Evolutionary conservation across 2,888 invertebrate species (phyloP).

Genomic region (Rhodophaea formosa): DNA sequence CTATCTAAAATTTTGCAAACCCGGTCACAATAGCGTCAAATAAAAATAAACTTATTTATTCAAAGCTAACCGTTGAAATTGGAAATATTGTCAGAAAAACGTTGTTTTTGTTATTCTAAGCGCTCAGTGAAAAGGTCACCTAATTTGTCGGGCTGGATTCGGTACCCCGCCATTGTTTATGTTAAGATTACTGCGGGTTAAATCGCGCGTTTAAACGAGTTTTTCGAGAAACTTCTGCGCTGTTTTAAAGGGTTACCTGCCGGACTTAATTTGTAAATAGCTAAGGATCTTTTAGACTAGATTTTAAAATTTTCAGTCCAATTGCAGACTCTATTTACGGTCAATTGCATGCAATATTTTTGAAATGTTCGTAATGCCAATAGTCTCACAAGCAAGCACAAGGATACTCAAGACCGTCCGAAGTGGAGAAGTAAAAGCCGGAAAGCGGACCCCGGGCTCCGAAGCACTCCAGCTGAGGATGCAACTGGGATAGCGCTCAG

Average conservation of each 20-base stretch:
- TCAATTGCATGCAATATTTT: no score
- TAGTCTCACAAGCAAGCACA: no score
- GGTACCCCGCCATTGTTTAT: slow-evolving; percentile 76
- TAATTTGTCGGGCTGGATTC: slow-evolving; percentile 77
- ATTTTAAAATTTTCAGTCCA: slow-evolving; percentile 30
- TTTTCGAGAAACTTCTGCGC: slow-evolving; percentile 68
- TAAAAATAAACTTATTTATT: not conserved
- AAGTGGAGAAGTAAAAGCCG: no score
- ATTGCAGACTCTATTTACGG: no score
- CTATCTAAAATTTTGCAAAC: no score
- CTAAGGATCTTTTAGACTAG: slow-evolving; percentile 58
- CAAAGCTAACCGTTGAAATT: slow-evolving; percentile 19
- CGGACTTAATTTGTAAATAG: slow-evolving; percentile 66
- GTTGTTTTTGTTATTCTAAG: slow-evolving; percentile 67
- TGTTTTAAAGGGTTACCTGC: slow-evolving; percentile 65
- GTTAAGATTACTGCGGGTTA: slow-evolving; percentile 74
- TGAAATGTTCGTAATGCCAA: no score
- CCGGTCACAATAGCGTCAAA: no score
- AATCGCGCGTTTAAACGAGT: slow-evolving; percentile 72
- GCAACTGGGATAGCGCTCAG: no score
- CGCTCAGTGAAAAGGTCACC: slow-evolving; percentile 69
- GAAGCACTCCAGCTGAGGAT: no score
- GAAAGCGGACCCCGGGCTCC: no score
- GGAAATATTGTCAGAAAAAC: slow-evolving; percentile 43
- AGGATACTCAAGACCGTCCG: no score